Evolutionary conservation across 1,140 invertebrate species (phyloP), one percentile per base, ranked within the genome.

Genomic region (Papilio dardanus): DNA sequence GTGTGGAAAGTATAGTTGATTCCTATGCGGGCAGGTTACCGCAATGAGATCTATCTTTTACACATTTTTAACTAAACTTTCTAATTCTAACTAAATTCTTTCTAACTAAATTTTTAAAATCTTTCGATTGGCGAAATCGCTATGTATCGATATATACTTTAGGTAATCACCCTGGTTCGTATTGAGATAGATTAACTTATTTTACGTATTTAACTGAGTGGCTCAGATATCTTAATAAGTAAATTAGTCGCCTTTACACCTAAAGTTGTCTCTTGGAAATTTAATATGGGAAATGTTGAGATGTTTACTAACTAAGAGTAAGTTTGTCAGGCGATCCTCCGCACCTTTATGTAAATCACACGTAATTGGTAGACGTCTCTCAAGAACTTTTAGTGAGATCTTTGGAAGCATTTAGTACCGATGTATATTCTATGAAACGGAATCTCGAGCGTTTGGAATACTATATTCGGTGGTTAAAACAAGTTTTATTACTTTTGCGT

Each of bases 271-370:
- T 58, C 21, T 62, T 62, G 54, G 24, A 62, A 40, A 71, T 37
- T 76, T 73, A 66, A 77, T 74, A 58, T 71, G 65, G 66, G 74
- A 30, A 37, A 73, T 76, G 37, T 74, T 10, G 71, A 68, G 77
- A 78, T 62, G 54, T 78, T 68, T 82, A 83, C 84, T 85, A 85
- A 87, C 81, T 88, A 83, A 80, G 79, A 79, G 76, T 75, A 75
- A 86, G 79, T 89, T 87, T 84, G 85, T 83, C 83, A 75, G 85
- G 81, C 77, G 78, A 81, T 86, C 82, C 83, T 81, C 76, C 71
- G 83, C 81, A 81, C 83, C 87, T 86, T 88, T 86, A 89, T 87
- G 86, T 83, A 89, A 89, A 87, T 87, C 83, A 31, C 62, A 68
- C 35, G 67, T 68, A 37, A 68, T 68, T 35, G 33, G n/a, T 37